Evolutionary conservation across 2,113 vertebrate genomes (phyloP).

Genomic region (Oxyura jamaicensis): DNA sequence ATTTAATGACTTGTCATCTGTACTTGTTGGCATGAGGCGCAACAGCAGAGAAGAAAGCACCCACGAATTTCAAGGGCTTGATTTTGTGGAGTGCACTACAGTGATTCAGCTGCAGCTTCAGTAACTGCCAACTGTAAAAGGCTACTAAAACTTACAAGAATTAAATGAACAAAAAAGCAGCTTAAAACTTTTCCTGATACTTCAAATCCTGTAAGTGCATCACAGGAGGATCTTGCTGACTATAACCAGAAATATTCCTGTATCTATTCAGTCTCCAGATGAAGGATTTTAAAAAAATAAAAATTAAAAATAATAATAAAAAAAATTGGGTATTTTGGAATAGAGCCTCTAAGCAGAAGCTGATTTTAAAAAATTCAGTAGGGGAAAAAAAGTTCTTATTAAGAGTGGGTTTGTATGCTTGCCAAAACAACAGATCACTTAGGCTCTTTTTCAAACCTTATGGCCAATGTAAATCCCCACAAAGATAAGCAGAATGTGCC

Average conservation of each 20-base stretch:
- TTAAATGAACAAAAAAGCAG: neutral
- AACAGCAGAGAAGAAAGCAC: neutral
- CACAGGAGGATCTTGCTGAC: neutral
- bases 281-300: neutral
- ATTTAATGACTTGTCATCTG: slow-evolving; percentile 24
- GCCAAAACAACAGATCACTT: neutral
- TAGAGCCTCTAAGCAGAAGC: neutral
- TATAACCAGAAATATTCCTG: neutral
- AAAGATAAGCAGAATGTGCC: neutral
- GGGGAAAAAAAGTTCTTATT: neutral
- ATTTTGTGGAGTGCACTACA: neutral
- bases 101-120: neutral
- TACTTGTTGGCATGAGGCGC: neutral
- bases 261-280: neutral
- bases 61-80: neutral
- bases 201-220: neutral
- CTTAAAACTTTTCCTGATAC: neutral
- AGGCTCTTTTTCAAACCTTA: neutral
- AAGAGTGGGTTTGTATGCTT: neutral
- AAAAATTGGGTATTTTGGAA: neutral
- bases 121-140: neutral
- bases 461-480: neutral
- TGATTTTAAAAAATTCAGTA: neutral
- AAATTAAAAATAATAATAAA: neutral
- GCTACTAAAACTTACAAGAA: neutral